A percentile compares a stretch with the other conserved stretches of the same genome.
Evolutionary conservation across 1,140 invertebrate genomes (phyloP).

Genomic region (Leucophenga varia): DNA sequence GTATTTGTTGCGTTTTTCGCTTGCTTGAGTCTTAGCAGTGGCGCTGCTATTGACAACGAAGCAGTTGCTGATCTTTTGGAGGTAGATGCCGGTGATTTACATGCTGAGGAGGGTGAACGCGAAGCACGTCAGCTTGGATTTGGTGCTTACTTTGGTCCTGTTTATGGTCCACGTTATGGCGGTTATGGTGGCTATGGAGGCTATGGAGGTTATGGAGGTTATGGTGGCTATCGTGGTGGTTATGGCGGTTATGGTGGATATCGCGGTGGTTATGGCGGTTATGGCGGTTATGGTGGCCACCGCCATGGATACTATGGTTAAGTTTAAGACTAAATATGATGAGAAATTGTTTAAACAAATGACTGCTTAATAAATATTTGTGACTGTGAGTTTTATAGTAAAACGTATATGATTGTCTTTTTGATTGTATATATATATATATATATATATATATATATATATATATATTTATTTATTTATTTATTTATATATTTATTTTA

Average conservation of each 20-base stretch:
- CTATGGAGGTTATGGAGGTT: too few relatives aligned
- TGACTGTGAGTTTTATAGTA: slow-evolving; percentile 30
- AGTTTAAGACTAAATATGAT: background rate
- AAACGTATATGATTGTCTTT: background rate
- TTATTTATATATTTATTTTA: too few relatives aligned
- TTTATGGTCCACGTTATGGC: background rate
- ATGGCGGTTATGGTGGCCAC: too few relatives aligned
- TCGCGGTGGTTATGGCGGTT: background rate
- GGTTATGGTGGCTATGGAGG: background rate
- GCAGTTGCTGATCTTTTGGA: background rate
- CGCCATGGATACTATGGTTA: background rate
- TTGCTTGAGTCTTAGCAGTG: background rate
- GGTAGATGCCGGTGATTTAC: background rate
- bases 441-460: too few relatives aligned
- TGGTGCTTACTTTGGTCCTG: background rate
- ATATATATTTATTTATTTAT: too few relatives aligned
- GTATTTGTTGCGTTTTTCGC: slow-evolving; percentile 18
- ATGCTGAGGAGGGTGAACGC: background rate
- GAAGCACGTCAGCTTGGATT: background rate
- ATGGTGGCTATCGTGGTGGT: background rate
- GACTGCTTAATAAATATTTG: slow-evolving; percentile 9
- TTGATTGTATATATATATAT: too few relatives aligned
- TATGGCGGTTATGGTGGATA: background rate
- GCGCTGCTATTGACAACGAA: background rate
- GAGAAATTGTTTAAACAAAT: background rate